Percentiles rank a stretch among this genome's conserved stretches.
Evolutionary conservation across 2,113 vertebrate species (phyloP).

Genomic region (Abramis brama): DNA sequence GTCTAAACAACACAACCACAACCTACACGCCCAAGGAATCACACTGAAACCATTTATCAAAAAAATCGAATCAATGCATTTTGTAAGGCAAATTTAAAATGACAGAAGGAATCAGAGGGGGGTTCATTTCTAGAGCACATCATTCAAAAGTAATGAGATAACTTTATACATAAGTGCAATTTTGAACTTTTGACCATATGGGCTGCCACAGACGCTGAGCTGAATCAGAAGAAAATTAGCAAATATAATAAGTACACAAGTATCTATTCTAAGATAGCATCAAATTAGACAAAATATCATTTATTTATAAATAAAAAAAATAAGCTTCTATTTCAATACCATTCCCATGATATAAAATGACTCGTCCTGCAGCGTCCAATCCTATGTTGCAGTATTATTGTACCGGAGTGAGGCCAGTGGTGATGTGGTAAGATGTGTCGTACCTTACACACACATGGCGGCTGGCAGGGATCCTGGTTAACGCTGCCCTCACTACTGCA

Average conservation of each 20-base stretch:
- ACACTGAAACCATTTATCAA: neutral
- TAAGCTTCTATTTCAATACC: too few species aligned
- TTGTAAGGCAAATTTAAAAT: neutral
- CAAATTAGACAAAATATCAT: neutral
- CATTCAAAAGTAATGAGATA: neutral
- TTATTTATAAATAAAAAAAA: too few species aligned
- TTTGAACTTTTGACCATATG: neutral
- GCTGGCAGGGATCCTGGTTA: conserved; percentile 83
- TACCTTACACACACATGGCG: conserved; percentile 75
- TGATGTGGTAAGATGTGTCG: neutral
- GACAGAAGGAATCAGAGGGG: neutral
- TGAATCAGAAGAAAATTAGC: neutral
- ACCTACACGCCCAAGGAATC: neutral
- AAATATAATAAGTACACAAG: neutral
- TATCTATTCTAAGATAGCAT: neutral
- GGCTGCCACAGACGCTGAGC: neutral
- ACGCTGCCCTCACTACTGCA: conserved; percentile 80
- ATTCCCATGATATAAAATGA: too few species aligned
- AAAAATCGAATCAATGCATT: neutral
- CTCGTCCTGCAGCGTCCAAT: neutral
- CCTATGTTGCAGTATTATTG: neutral
- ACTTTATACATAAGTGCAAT: neutral
- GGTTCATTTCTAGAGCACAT: neutral
- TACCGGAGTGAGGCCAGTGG: neutral
- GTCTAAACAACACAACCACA: neutral